Base-by-base conservation (phyloP, 2,888 invertebrate genomes). In the Coleophora flavipennella region DNA sequence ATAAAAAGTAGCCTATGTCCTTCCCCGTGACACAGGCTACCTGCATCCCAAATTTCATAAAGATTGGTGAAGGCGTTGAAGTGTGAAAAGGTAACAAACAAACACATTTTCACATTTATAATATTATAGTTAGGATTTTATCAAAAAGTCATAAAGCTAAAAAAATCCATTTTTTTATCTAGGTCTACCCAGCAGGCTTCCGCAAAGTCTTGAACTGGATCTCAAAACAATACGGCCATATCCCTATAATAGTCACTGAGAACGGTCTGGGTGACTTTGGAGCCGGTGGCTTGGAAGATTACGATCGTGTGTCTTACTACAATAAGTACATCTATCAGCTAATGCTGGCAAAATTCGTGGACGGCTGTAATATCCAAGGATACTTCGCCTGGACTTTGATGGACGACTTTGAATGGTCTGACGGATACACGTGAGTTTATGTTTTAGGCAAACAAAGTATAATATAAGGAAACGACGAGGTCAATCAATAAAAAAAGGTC, bases 111-210 rank as follows among this genome's bases (percentile, higher is more conserved):
- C n/a, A n/a, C n/a, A n/a, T n/a, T n/a, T n/a, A n/a, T n/a, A n/a
- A n/a, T n/a, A n/a, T n/a, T n/a, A n/a, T n/a, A n/a, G n/a, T n/a
- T n/a, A n/a, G n/a, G n/a, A n/a, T n/a, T n/a, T n/a, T n/a, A n/a
- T n/a, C n/a, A n/a, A n/a, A n/a, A n/a, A n/a, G n/a, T n/a, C 20
- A 4, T 26, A 27, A 12, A 27, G 11, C n/a, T 33, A 34, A 31
- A 31, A 31, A 14, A 10, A 12, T 14, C 8, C 12, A 14, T 31
- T 39, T 41, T 34, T 27, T 43, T 46, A 41, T 51, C 36, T 42
- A 90, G 89, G 81, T 87, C 28, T 84, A 87, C 43, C 91, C 91
- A 1, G 81, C 84, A 51, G 91, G 91, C 27, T 86, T 91, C 60
- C 79, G 89, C 43, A 87, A 86, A 55, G 62, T 89, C 6, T 56